phyloP scores from a whole-genome alignment of 2,113 vertebrate species.

The Leptocoma aspasia region DNA sequence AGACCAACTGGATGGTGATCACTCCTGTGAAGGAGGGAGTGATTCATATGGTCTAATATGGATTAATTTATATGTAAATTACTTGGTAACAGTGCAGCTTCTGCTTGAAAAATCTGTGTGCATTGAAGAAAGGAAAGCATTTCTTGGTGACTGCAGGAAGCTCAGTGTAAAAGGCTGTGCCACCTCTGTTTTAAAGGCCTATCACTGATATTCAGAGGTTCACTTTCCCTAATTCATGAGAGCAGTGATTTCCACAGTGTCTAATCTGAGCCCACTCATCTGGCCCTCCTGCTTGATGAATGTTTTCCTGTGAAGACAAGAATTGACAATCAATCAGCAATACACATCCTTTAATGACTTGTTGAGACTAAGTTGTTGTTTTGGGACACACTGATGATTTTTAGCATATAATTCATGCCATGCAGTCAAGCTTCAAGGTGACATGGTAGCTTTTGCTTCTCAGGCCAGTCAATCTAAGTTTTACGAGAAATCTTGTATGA shows the following conservation, averaged over 20 bases:
- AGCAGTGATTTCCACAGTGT: neutral
- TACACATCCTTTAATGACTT: neutral
- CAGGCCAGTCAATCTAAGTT: neutral
- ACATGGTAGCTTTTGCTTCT: neutral
- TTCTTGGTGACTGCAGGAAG: neutral
- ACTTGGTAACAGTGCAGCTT: slow-evolving; percentile 41
- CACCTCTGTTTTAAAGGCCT: neutral
- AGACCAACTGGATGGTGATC: slow-evolving; percentile 57
- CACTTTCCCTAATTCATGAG: neutral
- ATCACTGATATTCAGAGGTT: neutral
- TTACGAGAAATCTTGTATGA: neutral
- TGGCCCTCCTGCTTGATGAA: neutral
- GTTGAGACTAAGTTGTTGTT: neutral
- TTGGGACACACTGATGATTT: neutral
- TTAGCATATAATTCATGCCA: neutral
- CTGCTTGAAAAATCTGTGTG: slow-evolving; percentile 53
- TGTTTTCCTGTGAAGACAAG: neutral
- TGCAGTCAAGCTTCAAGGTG: neutral
- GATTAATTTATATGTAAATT: slow-evolving; percentile 70
- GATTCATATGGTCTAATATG: slow-evolving; percentile 57
- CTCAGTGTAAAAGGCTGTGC: neutral
- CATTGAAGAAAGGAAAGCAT: neutral
- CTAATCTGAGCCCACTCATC: neutral
- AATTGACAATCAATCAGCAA: neutral
- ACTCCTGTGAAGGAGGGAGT: slow-evolving; percentile 35